Conservation (phyloP, 2,888 invertebrate species). For the Cyclophora albipunctata region DNA sequence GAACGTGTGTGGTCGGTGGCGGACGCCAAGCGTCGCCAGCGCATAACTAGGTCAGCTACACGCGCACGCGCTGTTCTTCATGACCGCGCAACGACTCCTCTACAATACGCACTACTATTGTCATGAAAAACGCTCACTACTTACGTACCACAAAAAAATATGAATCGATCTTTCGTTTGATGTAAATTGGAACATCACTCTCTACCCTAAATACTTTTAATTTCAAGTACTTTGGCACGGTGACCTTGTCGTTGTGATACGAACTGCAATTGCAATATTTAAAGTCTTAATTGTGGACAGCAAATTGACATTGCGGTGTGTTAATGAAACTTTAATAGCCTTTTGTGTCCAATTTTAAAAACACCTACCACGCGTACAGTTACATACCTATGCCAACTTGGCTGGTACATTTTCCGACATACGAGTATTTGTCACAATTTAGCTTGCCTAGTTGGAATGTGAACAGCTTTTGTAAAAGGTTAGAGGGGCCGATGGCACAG, state of each 20-base stretch:
- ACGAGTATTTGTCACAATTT: constrained; percentile 15
- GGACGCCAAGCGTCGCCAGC: constrained; percentile 43
- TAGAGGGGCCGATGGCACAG: constrained; percentile 63
- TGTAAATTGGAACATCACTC: too few species aligned
- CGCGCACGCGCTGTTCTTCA: constrained; percentile 58
- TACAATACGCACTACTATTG: constrained; percentile 5
- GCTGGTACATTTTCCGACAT: constrained; percentile 1
- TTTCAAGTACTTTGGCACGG: constrained; percentile 7
- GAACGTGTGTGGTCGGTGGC: constrained; percentile 46
- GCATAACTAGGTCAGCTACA: constrained; percentile 61
- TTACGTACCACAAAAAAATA: too few species aligned
- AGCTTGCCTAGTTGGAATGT: constrained; percentile 35
- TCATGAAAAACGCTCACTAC: background rate
- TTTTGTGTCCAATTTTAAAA: constrained; percentile 6
- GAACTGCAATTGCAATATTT: constrained; percentile 11
- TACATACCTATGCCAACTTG: too few species aligned
- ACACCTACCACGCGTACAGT: background rate
- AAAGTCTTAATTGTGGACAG: constrained; percentile 15
- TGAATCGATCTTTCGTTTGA: too few species aligned
- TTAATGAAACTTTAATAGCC: background rate
- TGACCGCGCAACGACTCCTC: constrained; percentile 35
- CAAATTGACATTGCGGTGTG: constrained; percentile 9
- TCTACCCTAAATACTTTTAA: too few species aligned
- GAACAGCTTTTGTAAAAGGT: constrained; percentile 58
- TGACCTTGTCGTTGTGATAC: constrained; percentile 19